Evolutionary conservation across 2,113 vertebrate genomes (phyloP), one percentile per base, ranked within the genome.

Genomic region (Upupa epops): DNA sequence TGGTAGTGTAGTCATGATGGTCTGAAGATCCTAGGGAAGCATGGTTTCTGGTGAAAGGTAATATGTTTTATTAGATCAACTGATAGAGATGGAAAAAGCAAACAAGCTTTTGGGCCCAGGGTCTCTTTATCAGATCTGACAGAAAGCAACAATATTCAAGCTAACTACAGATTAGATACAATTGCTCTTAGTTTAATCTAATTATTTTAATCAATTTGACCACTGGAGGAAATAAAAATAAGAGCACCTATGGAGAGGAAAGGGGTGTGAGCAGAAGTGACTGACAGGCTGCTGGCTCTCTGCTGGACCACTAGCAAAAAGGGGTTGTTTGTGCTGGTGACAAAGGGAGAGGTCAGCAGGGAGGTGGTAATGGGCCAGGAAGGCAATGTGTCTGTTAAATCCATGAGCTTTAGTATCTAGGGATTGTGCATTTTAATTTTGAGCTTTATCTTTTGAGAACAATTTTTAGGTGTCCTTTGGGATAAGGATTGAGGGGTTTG

Each of bases 21-120:
- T 83, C 71, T 87, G 26, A 89, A 92, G 63, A 91, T 93, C 55
- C 59, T 49, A 42, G 63, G 46, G 71, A 93, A 89, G 91, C 84
- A 69, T 79, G 74, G 59, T 55, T 89, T 89, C 63, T 82, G 87
- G 91, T 6, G 13, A 92, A 95, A 95, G 70, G 74, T 85, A 89
- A 3, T 87, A 92, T 89, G 49, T 94, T 90, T 76, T 87, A 89
- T 95, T 92, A 93, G 89, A 94, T 96, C 51, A 92, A 65, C 84
- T 73, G 89, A 85, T 87, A 92, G 56, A 75, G 22, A 66, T 91
- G 81, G 68, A 80, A 87, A 93, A 94, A 85, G 63, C 66, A 91
- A 92, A 66, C 74, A 88, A 91, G 82, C 84, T 89, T 59, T 89
- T 89, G 66, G 87, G 63, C 78, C 85, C 59, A 25, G 78, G 40